These are phyloP conservation scores for Sternotherus odoratus DNA, from an alignment of 2,797 vertebrate genomes.

Conservation along the genomic window DNA sequence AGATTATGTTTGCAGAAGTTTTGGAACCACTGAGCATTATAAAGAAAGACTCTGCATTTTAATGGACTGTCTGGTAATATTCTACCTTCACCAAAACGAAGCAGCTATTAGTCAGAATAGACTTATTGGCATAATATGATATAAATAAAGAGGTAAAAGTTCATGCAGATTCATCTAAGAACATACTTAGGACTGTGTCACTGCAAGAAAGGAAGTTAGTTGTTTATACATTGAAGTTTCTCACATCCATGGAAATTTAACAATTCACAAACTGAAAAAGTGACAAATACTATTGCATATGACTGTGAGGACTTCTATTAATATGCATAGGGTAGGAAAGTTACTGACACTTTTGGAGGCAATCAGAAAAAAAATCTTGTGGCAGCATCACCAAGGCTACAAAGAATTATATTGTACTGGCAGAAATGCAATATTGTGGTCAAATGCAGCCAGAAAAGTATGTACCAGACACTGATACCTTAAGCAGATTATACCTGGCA, in stretches of 20 bases:
- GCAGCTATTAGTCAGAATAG: background rate
- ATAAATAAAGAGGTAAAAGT: constrained; percentile 25
- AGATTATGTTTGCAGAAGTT: too few relatives aligned
- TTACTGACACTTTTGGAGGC: background rate
- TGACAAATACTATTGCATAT: background rate
- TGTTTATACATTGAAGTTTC: background rate
- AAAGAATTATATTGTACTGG: background rate
- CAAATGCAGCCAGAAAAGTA: background rate
- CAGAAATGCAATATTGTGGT: background rate
- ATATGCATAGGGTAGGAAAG: background rate
- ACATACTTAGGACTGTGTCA: background rate
- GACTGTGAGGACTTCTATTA: background rate
- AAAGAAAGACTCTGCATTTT: background rate
- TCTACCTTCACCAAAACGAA: background rate
- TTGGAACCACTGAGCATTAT: background rate
- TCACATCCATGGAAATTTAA: background rate
- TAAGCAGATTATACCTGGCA: background rate
- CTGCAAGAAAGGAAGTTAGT: background rate
- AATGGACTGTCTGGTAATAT: background rate
- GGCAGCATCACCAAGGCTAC: background rate
- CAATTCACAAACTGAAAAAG: background rate
- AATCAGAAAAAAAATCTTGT: background rate
- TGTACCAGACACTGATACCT: background rate
- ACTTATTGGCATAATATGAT: background rate
- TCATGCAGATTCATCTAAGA: background rate